Evolutionary conservation across 2,888 invertebrate genomes (phyloP).

Genomic region (Gandaritis pyraliata): DNA sequence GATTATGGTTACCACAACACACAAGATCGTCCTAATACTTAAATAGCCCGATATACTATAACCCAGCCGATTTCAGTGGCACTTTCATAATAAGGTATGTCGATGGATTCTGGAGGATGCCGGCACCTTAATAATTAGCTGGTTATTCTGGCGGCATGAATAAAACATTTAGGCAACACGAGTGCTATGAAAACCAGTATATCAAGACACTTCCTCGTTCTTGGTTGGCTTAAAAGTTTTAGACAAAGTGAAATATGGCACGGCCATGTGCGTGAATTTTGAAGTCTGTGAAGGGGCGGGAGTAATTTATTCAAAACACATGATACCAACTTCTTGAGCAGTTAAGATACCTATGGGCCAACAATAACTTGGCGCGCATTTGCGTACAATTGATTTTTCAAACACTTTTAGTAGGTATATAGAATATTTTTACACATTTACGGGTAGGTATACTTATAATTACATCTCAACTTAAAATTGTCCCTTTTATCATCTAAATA

Average conservation of each 20-base stretch:
- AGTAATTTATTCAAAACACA: conserved; percentile 40
- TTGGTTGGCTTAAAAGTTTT: conserved; percentile 36
- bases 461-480: no score
- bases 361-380: conserved; percentile 4
- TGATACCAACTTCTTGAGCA: conserved; percentile 26
- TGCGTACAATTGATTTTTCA: conserved; percentile 8
- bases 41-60: conserved; percentile 46
- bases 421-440: not conserved
- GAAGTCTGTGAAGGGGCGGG: conserved; percentile 45
- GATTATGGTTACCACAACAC: conserved; percentile 5
- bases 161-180: conserved; percentile 76
- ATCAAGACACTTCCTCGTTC: conserved; percentile 43
- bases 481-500: no score
- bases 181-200: conserved; percentile 61
- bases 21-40: conserved; percentile 23
- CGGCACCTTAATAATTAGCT: conserved; percentile 77
- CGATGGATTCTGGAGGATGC: conserved; percentile 57
- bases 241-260: conserved; percentile 32
- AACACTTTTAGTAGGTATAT: no score
- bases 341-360: conserved; percentile 8
- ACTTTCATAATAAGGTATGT: conserved; percentile 52
- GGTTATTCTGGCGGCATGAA: conserved; percentile 77
- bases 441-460: no score
- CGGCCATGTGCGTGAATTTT: conserved; percentile 31
- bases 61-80: conserved; percentile 63